These are phyloP conservation scores for Rallus crepitans DNA, from an alignment of 2,797 vertebrate genomes.

Conservation along the genomic window DNA sequence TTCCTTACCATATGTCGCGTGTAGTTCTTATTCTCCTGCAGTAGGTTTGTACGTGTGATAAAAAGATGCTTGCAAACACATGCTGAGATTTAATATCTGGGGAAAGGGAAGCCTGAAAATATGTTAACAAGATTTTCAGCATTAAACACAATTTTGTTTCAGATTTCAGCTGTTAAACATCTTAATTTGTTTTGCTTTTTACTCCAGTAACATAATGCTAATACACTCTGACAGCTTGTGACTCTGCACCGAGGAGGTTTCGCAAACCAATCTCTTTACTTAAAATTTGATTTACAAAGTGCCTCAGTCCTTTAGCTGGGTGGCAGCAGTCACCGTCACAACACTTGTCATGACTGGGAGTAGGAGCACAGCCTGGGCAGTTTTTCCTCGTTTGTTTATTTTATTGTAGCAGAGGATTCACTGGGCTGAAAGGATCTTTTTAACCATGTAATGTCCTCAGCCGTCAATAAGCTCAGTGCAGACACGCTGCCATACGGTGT, in stretches of 20 bases:
- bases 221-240: slow-evolving; percentile 74
- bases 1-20: not conserved
- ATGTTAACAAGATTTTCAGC: slow-evolving; percentile 78
- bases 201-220: slow-evolving; percentile 74
- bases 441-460: slow-evolving; percentile 27
- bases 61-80: slow-evolving; percentile 61
- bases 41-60: slow-evolving; percentile 6
- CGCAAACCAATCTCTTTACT: slow-evolving; percentile 74
- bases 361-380: slow-evolving; percentile 4
- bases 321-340: slow-evolving; percentile 52
- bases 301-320: slow-evolving; percentile 73
- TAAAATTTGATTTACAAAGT: slow-evolving; percentile 80
- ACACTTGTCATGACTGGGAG: slow-evolving; percentile 56
- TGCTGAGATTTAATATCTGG: slow-evolving; percentile 62
- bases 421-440: slow-evolving; percentile 23
- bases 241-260: slow-evolving; percentile 62
- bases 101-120: slow-evolving; percentile 74
- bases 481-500: not conserved
- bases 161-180: slow-evolving; percentile 80
- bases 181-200: slow-evolving; percentile 82
- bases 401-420: slow-evolving; percentile 37
- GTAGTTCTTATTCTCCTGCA: not conserved
- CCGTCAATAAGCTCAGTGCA: not conserved
- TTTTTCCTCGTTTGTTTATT: slow-evolving; percentile 38
- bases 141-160: slow-evolving; percentile 79